A percentile compares a stretch with the other conserved stretches of the same genome.
phyloP scores from a whole-genome alignment of 1,140 invertebrate genomes.

The Theocolax elegans region DNA sequence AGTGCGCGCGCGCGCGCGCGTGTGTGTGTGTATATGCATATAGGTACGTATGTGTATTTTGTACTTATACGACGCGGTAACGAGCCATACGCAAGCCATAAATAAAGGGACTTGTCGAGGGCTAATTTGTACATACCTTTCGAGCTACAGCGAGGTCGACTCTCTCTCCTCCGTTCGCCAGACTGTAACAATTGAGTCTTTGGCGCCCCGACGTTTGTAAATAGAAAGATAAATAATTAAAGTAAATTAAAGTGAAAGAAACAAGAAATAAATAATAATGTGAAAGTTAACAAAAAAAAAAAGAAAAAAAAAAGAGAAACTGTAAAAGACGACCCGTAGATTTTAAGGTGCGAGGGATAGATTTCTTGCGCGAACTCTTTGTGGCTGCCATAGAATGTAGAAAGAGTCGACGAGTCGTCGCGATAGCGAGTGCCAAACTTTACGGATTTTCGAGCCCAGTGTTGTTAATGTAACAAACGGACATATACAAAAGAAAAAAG shows the following conservation, averaged over 20 bases:
- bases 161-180: no score
- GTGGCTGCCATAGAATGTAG: slow-evolving; percentile 20
- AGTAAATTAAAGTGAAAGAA: no score
- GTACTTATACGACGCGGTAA: not conserved
- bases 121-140: slow-evolving; percentile 19
- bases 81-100: not conserved
- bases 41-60: not conserved
- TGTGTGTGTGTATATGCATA: not conserved
- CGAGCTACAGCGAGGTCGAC: not conserved
- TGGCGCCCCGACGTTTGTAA: no score
- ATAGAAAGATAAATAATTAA: no score
- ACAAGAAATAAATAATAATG: no score
- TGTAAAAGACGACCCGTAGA: no score
- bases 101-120: slow-evolving; percentile 4
- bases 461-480: slow-evolving; percentile 47
- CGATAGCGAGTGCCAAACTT: slow-evolving; percentile 64
- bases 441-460: slow-evolving; percentile 56
- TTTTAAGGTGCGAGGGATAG: no score
- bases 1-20: not conserved
- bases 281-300: no score
- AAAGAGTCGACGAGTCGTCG: not conserved
- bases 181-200: no score
- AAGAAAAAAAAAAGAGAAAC: no score
- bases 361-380: no score
- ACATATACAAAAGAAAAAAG: not conserved